Conservation (phyloP, 2,113 vertebrate genomes). For the Clarias macrocephalus region DNA sequence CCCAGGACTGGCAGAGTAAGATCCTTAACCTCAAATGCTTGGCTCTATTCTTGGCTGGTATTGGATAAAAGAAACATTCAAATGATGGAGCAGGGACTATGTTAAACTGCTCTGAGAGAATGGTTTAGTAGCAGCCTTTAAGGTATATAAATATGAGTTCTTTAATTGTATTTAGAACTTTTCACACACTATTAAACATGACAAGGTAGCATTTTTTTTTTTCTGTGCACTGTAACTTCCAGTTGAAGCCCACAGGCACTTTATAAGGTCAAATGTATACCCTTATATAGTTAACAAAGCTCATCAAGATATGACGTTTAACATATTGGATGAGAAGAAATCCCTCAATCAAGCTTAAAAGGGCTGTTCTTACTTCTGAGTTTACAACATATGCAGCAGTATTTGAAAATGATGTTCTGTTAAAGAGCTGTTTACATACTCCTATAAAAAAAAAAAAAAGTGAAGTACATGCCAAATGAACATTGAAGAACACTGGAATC, state of each 20-base stretch:
- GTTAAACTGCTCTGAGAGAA: neutral
- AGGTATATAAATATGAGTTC: neutral
- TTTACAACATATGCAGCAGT: slow-evolving; percentile 4
- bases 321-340: slow-evolving; percentile 13
- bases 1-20: neutral
- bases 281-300: neutral
- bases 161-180: neutral
- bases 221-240: neutral
- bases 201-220: neutral
- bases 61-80: neutral
- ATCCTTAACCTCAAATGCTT: neutral
- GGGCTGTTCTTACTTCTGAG: slow-evolving; percentile 19
- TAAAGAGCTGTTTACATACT: slow-evolving; percentile 24
- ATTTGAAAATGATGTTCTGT: slow-evolving; percentile 32
- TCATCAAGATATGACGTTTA: neutral
- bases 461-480: slow-evolving; percentile 30
- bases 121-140: neutral
- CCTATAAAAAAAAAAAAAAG: neutral
- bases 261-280: neutral
- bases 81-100: neutral
- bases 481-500: slow-evolving; percentile 21
- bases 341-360: slow-evolving; percentile 16
- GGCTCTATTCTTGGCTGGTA: neutral
- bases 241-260: slow-evolving; percentile 7
- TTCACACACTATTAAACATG: neutral